phyloP scores from a whole-genome alignment of 2,888 invertebrate genomes.

The Eilema depressum region DNA sequence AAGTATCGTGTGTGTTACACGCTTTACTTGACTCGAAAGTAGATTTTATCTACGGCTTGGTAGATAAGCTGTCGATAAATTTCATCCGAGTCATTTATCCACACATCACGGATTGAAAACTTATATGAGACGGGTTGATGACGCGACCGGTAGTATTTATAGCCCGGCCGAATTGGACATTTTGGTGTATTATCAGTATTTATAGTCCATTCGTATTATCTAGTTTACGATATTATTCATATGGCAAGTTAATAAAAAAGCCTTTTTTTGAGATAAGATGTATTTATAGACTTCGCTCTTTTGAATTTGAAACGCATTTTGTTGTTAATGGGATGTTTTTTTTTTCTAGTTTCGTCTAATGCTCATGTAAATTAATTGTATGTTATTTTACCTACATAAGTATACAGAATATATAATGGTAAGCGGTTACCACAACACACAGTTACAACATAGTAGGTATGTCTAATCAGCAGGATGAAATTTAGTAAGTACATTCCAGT shows the following conservation, averaged over 20 bases:
- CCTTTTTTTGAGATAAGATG: slow-evolving; percentile 22
- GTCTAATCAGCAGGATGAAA: neutral
- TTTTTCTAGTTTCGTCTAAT: slow-evolving; percentile 8
- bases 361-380: neutral
- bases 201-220: slow-evolving; percentile 24
- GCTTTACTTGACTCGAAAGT: slow-evolving; percentile 10
- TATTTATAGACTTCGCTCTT: slow-evolving; percentile 15
- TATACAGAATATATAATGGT: too few relatives aligned
- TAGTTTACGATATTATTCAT: slow-evolving; percentile 26
- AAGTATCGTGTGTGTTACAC: neutral
- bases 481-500: neutral
- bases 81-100: slow-evolving; percentile 33
- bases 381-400: neutral
- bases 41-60: slow-evolving; percentile 16
- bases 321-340: neutral
- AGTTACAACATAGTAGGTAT: too few relatives aligned
- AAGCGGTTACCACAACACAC: too few relatives aligned
- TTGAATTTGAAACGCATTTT: slow-evolving; percentile 21
- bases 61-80: slow-evolving; percentile 39
- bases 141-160: slow-evolving; percentile 17
- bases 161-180: slow-evolving; percentile 19
- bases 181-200: slow-evolving; percentile 17
- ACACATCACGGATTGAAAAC: slow-evolving; percentile 34
- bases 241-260: slow-evolving; percentile 19
- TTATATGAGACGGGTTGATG: slow-evolving; percentile 23